Base-by-base conservation (phyloP, 53 echinoderm and acorn worm species). In the Patiria pectinifera region DNA sequence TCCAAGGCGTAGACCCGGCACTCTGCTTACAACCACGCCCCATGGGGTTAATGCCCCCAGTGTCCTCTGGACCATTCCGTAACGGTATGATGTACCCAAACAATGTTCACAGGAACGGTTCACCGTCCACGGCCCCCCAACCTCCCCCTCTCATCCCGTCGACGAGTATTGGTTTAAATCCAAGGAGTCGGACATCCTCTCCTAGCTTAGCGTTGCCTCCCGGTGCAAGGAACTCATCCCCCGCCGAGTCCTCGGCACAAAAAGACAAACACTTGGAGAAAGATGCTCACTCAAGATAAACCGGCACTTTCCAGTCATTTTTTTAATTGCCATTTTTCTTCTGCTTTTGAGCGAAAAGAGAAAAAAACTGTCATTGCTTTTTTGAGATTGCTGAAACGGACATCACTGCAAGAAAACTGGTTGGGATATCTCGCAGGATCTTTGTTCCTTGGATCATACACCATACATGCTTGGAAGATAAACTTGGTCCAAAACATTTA, bases 111-210 rank as follows among this genome's bases (percentile, higher is more conserved):
- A 96, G 96, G 89, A 97, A 97, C 91, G 96, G 97, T 88, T 96
- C 97, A 59, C 97, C 97, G 59, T 95, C 97, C 35, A 93, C 97
- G 9, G 93, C 95, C 14, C 94, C 94, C 12, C 95, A 95, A 18
- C 98, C 98, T 16, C 98, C 98, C 10, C 96, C 96, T 19, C 87
- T 96, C 74, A 94, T 96, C 47, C 94, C 97, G n/a, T 95, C 98
- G 15, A 90, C 93, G 7, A 96, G 94, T 83, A 86, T 94, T 43
- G 83, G 91, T 62, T 80, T 86, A 61, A 86, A 82, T 18, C 83
- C 94, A 11, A 87, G 94, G 21, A 94, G 94, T 85, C 85, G 91
- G 59, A 91, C 87, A 58, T 82, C 91, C 70, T 94, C 94, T 44
- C 94, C 94, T 11, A 91, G 91, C 91, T 86, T 94, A 74, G 90